These are phyloP conservation scores for Acrocephalus scirpaceus DNA, from an alignment of 2,797 vertebrate genomes.

Conservation along the genomic window DNA sequence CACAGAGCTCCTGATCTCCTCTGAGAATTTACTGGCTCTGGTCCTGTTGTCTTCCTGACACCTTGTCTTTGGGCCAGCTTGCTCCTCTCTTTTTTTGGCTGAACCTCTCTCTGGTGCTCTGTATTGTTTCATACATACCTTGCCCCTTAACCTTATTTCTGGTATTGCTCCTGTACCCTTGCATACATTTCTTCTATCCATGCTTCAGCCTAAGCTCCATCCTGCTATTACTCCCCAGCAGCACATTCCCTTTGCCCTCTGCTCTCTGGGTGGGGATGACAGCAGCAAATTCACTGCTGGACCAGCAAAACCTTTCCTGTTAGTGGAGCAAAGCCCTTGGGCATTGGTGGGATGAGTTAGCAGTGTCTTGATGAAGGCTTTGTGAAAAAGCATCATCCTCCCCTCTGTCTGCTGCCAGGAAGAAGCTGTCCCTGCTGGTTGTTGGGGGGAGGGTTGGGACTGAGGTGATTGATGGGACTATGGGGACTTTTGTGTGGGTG, in stretches of 20 bases:
- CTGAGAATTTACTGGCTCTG: not conserved
- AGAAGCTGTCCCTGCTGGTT: not conserved
- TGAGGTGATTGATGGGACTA: not conserved
- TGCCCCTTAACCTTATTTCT: not conserved
- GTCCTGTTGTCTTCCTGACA: not conserved
- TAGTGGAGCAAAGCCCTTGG: not conserved
- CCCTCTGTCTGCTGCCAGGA: not conserved
- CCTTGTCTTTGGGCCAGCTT: not conserved
- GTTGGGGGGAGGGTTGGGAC: too few species aligned
- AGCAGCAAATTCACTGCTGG: not conserved
- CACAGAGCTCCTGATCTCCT: not conserved
- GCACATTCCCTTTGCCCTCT: not conserved
- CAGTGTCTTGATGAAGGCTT: not conserved
- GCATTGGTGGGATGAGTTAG: not conserved
- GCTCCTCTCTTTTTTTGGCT: not conserved
- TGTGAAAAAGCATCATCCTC: not conserved
- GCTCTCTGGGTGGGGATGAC: not conserved
- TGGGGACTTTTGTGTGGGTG: fast-evolving
- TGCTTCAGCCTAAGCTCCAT: not conserved
- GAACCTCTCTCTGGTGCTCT: not conserved
- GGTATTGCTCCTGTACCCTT: not conserved
- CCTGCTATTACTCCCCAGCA: not conserved
- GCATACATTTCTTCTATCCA: not conserved
- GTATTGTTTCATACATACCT: not conserved
- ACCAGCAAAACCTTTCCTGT: not conserved